Percentiles rank a stretch among this genome's conserved stretches.
phyloP scores from a whole-genome alignment of 2,888 invertebrate species.

The Drosophila seclusa region DNA sequence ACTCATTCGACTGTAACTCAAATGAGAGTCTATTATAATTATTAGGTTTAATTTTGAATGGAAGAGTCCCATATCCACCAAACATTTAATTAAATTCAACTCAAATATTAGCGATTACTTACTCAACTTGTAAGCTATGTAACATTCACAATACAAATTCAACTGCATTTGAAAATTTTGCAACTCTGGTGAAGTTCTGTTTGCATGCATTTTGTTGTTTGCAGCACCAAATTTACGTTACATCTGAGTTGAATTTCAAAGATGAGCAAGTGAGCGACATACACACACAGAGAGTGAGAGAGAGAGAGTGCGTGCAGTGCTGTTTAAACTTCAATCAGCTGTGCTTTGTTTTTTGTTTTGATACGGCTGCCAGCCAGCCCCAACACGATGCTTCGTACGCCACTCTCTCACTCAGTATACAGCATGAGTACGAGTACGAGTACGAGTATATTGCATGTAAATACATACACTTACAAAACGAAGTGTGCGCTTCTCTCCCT shows the following conservation, averaged over 20 bases:
- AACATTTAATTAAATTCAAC: not conserved
- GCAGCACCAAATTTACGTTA: constrained; percentile 27
- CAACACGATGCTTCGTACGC: constrained; percentile 36
- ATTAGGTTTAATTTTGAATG: not conserved
- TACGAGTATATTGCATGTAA: constrained; percentile 1
- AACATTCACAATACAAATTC: not conserved
- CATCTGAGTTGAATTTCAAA: constrained; percentile 44
- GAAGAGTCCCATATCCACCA: not conserved
- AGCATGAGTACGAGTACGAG: not conserved
- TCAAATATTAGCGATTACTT: not conserved
- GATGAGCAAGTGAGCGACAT: constrained; percentile 6
- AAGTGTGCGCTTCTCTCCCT: constrained; percentile 34
- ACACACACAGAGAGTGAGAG: constrained; percentile 1
- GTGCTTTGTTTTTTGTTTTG: constrained; percentile 78
- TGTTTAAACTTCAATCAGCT: constrained; percentile 71
- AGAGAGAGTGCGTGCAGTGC: constrained; percentile 20
- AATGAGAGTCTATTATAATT: constrained; percentile 5
- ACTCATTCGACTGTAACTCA: constrained; percentile 12
- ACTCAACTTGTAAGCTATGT: not conserved
- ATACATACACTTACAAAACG: constrained; percentile 21
- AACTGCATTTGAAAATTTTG: not conserved
- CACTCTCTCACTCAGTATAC: constrained; percentile 40
- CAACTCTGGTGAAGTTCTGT: constrained; percentile 11
- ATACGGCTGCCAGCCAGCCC: constrained; percentile 36
- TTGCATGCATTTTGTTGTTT: constrained; percentile 7